phyloP scores from a whole-genome alignment of 2,888 invertebrate genomes.

The Stenichneumon culpator region DNA sequence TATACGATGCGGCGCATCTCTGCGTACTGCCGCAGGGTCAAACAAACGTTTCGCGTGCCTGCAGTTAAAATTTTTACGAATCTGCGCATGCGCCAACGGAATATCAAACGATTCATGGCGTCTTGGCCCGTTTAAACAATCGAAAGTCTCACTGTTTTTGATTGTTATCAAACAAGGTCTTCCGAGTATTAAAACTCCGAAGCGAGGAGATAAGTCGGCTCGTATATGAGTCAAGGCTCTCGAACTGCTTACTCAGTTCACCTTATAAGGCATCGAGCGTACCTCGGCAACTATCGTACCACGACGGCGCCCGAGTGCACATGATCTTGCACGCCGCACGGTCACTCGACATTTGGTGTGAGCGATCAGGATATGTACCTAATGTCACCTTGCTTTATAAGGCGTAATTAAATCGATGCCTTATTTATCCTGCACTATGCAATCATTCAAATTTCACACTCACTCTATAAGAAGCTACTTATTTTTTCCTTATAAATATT shows the following conservation, averaged over 20 bases:
- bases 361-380: conserved; percentile 55
- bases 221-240: conserved; percentile 80
- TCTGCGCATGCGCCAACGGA: neutral
- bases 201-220: conserved; percentile 31
- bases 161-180: conserved; percentile 3
- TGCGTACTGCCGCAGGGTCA: neutral
- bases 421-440: conserved; percentile 12
- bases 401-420: conserved; percentile 42
- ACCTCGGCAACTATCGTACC: conserved; percentile 56
- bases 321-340: conserved; percentile 59
- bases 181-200: conserved; percentile 23
- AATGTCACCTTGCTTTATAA: conserved; percentile 62
- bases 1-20: neutral
- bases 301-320: conserved; percentile 52
- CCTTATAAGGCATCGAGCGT: conserved; percentile 80
- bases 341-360: conserved; percentile 56
- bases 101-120: neutral
- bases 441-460: conserved; percentile 18
- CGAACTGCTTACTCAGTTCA: conserved; percentile 81
- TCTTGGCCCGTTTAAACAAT: neutral
- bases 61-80: neutral
- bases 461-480: neutral
- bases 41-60: neutral
- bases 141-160: neutral
- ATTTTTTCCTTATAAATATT: neutral